A percentile compares a stretch with the other conserved stretches of the same genome.
phyloP scores from a whole-genome alignment of 2,888 invertebrate species.

The Orgyia antiqua region DNA sequence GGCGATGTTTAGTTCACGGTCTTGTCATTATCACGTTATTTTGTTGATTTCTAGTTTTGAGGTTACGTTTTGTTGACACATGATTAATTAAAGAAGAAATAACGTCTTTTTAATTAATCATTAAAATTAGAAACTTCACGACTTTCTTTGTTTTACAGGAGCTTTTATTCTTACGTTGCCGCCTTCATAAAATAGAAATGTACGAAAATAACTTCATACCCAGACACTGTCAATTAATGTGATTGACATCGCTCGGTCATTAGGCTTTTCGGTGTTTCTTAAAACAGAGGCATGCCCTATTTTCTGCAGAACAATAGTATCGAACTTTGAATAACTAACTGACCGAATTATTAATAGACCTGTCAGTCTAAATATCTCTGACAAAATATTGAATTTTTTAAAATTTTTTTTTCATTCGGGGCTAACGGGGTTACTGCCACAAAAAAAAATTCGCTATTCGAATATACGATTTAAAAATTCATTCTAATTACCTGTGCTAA shows the following conservation, averaged over 20 bases:
- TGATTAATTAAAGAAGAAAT: constrained; percentile 24
- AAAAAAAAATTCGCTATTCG: too few relatives aligned
- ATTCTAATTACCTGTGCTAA: too few relatives aligned
- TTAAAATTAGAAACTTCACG: too few relatives aligned
- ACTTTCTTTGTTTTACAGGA: too few relatives aligned
- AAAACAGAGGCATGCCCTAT: constrained; percentile 30
- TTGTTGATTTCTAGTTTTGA: constrained; percentile 70
- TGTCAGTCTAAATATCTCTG: too few relatives aligned
- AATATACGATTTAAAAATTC: too few relatives aligned
- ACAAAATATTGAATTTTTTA: too few relatives aligned
- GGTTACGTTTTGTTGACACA: constrained; percentile 70
- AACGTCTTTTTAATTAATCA: too few relatives aligned
- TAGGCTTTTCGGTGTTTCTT: constrained; percentile 38
- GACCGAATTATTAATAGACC: not conserved
- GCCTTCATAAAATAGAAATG: constrained; percentile 22
- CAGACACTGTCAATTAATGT: constrained; percentile 71
- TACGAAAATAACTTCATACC: constrained; percentile 30
- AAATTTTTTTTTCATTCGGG: too few relatives aligned
- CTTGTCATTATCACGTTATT: constrained; percentile 56
- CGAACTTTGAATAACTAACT: constrained; percentile 1
- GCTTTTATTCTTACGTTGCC: not conserved
- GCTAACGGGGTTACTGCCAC: too few relatives aligned
- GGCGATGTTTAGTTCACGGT: constrained; percentile 25
- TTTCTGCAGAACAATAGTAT: constrained; percentile 31
- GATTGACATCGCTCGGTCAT: constrained; percentile 72